Evolutionary conservation across 2,797 vertebrate genomes (phyloP).

Genomic region (Phalloptychus januarius): DNA sequence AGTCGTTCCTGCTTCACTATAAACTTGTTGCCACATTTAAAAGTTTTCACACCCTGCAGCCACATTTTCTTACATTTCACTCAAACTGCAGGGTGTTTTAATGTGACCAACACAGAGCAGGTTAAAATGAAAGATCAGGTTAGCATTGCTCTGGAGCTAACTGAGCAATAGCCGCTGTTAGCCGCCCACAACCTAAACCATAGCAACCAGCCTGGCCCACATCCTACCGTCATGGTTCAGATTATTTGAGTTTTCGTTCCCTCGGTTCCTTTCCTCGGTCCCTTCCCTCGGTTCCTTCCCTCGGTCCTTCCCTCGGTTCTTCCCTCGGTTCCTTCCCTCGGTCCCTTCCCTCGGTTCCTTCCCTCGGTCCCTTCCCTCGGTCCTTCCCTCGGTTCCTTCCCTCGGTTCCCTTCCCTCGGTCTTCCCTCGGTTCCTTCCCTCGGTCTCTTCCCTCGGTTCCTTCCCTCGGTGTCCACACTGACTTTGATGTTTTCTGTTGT

Average conservation of each 20-base stretch:
- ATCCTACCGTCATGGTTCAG: background rate
- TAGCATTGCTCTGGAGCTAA: background rate
- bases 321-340: no score
- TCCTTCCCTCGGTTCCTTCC: no score
- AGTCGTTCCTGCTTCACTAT: background rate
- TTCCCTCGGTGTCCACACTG: background rate
- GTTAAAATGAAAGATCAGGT: background rate
- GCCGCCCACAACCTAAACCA: no score
- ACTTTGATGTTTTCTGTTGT: conserved; percentile 19
- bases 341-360: no score
- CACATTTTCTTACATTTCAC: background rate
- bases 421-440: no score
- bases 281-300: no score
- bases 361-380: no score
- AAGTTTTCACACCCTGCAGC: background rate
- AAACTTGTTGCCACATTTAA: background rate
- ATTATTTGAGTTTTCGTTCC: background rate
- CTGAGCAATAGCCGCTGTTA: background rate
- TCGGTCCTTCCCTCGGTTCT: no score
- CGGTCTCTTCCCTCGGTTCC: no score
- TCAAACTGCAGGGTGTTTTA: background rate
- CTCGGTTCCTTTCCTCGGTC: no score
- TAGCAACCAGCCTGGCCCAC: background rate
- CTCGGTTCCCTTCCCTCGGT: no score
- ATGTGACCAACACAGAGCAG: background rate